phyloP scores from a whole-genome alignment of 2,797 vertebrate genomes.

The Poeciliopsis infans region DNA sequence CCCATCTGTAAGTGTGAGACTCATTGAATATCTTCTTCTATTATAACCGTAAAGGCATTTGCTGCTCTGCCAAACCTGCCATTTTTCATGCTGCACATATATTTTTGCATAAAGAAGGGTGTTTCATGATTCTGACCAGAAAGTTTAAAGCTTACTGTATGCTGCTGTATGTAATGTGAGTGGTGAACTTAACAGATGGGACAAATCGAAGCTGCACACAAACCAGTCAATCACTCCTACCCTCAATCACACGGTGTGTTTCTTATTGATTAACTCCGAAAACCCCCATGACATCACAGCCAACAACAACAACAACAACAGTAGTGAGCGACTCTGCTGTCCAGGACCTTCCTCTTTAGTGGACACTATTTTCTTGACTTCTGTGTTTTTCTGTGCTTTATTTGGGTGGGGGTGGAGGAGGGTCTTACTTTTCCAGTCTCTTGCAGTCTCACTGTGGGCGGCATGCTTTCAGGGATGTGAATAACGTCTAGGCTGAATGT shows the following conservation, averaged over 20 bases:
- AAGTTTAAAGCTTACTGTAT: slow-evolving; percentile 11
- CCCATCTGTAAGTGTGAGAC: neutral
- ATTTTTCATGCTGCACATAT: slow-evolving; percentile 3
- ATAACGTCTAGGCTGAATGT: slow-evolving; percentile 49
- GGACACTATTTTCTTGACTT: slow-evolving; percentile 18
- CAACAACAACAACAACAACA: slow-evolving; percentile 20
- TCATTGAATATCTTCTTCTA: neutral
- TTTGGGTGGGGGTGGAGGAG: neutral
- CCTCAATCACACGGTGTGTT: slow-evolving; percentile 53
- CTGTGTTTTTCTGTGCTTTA: neutral
- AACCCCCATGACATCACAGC: slow-evolving; percentile 35
- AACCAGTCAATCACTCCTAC: slow-evolving; percentile 63
- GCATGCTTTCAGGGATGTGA: slow-evolving; percentile 43
- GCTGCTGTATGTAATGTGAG: neutral
- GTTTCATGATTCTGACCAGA: neutral
- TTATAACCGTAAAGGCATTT: neutral
- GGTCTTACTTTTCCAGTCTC: slow-evolving; percentile 28
- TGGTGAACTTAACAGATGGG: slow-evolving; percentile 38
- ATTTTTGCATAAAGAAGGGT: slow-evolving; percentile 12
- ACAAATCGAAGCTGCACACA: slow-evolving; percentile 58
- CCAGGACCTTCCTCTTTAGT: neutral
- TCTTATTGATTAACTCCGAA: slow-evolving; percentile 58
- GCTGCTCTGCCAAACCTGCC: neutral
- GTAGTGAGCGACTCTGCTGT: neutral
- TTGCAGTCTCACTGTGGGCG: slow-evolving; percentile 34